Evolutionary conservation across 2,113 vertebrate genomes (phyloP), one percentile per base, ranked within the genome.

Genomic region (Paedocypris sp.): DNA sequence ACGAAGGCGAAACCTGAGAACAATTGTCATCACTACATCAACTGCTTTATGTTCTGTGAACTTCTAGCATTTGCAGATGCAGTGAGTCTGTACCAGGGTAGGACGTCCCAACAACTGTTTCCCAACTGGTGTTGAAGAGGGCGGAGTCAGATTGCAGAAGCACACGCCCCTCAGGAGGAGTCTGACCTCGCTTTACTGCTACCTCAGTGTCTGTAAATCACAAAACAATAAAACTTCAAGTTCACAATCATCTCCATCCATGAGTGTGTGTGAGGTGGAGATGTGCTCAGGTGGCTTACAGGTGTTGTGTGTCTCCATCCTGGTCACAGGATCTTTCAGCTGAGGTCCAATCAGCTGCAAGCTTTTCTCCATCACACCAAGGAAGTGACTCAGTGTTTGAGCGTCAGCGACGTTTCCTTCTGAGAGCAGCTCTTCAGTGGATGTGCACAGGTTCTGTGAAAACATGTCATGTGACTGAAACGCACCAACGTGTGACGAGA

Each of bases 91-190:
- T 61, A 77, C 75, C 76, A 39, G 70, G 78, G 62, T 86, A 84
- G 0, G 74, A 2, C 15, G 35, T 22, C 13, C 67, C 79, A 0
- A 68, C 31, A 6, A 79, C 81, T 4, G 75, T 74, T 15, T 73
- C 4, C 89, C 89, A 90, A 57, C 81, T 73, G n/a, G 83, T 82
- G 20, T 59, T 31, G 10, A 92, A 72, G 11, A 5, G 31, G 2
- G 75, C 72, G 0, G 79, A 62, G 5, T 73, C 75, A 39, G 60
- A 78, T 36, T 56, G 69, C 64, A 89, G n/a, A 41, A 3, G 71
- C 26, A 83, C 9, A 0, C 42, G 16, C 41, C 72, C 77, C 19
- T 42, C 73, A 3, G 70, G 73, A 1, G 6, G 64, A 3, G 32
- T 56, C 3, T 11, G 36, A 16, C 69, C 70, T 33, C 72, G 79